Percentiles rank a stretch among this genome's conserved stretches.
These are phyloP conservation scores for Dicyrtomina minuta DNA, from an alignment of 2,888 invertebrate genomes.

Conservation along the genomic window DNA sequence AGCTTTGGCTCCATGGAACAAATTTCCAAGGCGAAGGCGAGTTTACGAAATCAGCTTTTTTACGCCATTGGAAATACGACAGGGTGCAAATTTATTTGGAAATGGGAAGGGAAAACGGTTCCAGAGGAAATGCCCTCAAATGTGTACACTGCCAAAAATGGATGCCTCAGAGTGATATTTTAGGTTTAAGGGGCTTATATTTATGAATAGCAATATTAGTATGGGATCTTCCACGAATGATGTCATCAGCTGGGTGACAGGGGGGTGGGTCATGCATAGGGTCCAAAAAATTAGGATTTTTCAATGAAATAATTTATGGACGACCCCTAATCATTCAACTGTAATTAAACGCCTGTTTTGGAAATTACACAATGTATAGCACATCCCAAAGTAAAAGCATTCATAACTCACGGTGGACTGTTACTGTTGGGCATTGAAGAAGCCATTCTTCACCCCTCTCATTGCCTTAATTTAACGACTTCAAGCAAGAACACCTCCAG, in stretches of 20 bases:
- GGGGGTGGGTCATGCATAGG: too few relatives aligned
- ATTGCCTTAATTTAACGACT: slow-evolving; percentile 55
- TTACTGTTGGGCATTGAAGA: slow-evolving; percentile 67
- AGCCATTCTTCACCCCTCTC: too few relatives aligned
- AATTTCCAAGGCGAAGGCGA: background rate
- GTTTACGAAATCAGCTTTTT: slow-evolving; percentile 34
- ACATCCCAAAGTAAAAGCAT: slow-evolving; percentile 62
- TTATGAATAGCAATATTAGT: too few relatives aligned
- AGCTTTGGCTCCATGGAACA: slow-evolving; percentile 26
- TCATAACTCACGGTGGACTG: slow-evolving; percentile 69
- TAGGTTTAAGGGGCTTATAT: slow-evolving; percentile 28
- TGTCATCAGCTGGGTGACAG: too few relatives aligned
- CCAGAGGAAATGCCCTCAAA: slow-evolving; percentile 56
- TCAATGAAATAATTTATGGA: too few relatives aligned
- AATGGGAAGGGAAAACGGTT: slow-evolving; percentile 38
- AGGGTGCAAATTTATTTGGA: slow-evolving; percentile 44
- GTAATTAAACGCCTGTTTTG: background rate
- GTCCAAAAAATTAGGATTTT: too few relatives aligned
- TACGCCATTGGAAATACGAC: slow-evolving; percentile 33
- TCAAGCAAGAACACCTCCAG: background rate
- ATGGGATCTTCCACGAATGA: too few relatives aligned
- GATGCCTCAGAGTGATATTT: slow-evolving; percentile 41
- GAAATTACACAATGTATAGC: slow-evolving; percentile 54
- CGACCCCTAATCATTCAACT: background rate
- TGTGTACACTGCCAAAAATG: slow-evolving; percentile 52